Conservation (phyloP, 1,140 invertebrate genomes). For the Heterodera carotae region DNA sequence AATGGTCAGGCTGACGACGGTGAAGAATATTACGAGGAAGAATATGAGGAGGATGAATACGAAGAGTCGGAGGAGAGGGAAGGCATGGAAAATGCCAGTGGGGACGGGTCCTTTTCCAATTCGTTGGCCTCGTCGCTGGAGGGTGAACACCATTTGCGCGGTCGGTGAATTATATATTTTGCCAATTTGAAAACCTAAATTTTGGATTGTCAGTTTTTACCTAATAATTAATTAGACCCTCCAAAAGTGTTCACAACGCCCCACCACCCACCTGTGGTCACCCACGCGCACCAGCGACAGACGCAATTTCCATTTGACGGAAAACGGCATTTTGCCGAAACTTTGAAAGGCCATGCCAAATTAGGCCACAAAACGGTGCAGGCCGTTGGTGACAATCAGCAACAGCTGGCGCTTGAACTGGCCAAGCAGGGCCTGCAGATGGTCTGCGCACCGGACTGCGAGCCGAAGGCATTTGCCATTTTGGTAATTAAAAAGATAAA, state of each 20-base stretch:
- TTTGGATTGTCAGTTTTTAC: too few relatives aligned
- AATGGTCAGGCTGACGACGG: neutral
- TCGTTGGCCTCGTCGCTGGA: slow-evolving; percentile 28
- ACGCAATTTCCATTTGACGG: slow-evolving; percentile 3
- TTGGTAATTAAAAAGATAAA: slow-evolving; percentile 7
- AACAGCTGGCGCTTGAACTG: neutral
- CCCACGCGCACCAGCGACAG: neutral
- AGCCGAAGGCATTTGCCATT: slow-evolving; percentile 39
- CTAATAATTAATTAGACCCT: neutral
- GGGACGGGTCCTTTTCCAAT: slow-evolving; percentile 5
- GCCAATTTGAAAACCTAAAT: too few relatives aligned
- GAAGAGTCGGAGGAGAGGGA: slow-evolving; percentile 18
- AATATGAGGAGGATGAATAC: slow-evolving; percentile 35
- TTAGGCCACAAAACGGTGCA: slow-evolving; percentile 32
- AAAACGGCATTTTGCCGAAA: slow-evolving; percentile 1
- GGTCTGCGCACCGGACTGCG: slow-evolving; percentile 35
- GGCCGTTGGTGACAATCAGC: slow-evolving; percentile 1
- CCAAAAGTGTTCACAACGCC: neutral
- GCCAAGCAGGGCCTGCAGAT: slow-evolving; percentile 25
- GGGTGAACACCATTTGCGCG: slow-evolving; percentile 19
- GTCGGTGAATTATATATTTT: too few relatives aligned
- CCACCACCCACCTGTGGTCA: neutral
- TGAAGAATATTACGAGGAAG: slow-evolving; percentile 32
- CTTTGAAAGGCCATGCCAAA: slow-evolving; percentile 8
- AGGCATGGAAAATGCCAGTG: slow-evolving; percentile 7